Evolutionary conservation across 2,113 vertebrate genomes (phyloP).

Genomic region (Himantopus leucocephalus): DNA sequence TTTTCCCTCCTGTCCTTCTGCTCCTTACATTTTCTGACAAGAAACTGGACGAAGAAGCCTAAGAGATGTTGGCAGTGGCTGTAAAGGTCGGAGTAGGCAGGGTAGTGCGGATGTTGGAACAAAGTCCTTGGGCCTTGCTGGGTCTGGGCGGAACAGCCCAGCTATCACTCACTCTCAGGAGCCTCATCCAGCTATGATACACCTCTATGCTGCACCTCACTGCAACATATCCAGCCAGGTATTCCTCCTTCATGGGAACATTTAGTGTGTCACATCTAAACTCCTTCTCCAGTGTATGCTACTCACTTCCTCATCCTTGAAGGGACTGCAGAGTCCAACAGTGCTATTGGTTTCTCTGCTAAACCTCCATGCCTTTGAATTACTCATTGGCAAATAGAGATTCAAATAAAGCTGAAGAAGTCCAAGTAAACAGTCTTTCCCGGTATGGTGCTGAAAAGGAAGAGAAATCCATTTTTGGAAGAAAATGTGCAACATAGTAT

Average conservation of each 20-base stretch:
- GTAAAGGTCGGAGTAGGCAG: background rate
- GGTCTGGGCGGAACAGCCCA: background rate
- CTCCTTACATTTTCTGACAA: background rate
- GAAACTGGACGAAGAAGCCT: background rate
- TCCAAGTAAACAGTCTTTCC: background rate
- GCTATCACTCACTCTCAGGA: background rate
- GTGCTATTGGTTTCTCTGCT: background rate
- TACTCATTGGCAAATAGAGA: background rate
- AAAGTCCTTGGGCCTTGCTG: background rate
- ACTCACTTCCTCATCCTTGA: background rate
- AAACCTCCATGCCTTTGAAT: background rate
- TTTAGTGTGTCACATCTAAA: background rate
- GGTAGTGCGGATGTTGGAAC: background rate
- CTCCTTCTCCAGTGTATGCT: background rate
- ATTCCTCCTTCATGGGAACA: background rate
- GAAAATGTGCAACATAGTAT: background rate
- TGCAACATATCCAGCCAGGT: background rate
- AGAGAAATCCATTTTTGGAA: background rate
- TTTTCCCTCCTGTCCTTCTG: background rate
- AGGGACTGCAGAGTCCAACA: background rate
- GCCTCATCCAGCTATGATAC: background rate
- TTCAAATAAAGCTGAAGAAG: background rate
- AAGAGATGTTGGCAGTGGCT: background rate
- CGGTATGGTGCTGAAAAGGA: background rate
- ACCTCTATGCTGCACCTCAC: background rate